Evolutionary conservation across 1,140 invertebrate genomes (phyloP), one percentile per base, ranked within the genome.

Genomic region (Caenorhabditis inopinata): DNA sequence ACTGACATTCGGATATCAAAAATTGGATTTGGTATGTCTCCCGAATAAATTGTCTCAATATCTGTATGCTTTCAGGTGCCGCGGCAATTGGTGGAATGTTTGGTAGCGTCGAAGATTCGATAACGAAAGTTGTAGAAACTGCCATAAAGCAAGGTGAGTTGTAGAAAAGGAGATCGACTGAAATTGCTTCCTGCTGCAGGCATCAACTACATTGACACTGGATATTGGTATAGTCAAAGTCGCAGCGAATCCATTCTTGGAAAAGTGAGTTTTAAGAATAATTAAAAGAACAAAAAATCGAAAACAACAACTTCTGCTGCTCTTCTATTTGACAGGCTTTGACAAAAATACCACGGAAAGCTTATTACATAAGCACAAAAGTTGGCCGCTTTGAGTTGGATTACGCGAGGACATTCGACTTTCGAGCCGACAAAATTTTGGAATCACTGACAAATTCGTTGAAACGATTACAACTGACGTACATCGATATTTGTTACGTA

Each of bases 361-460:
- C 93, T 1, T 97, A 93, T 89, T 96, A 95, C 86, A 91, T 98
- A n/a, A 93, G 92, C 12, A 96, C 94, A n/a, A 97, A 97, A 91
- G 92, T 94, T 45, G 94, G 94, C 1, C 91, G 95, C 76, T 97
- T 95, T 86, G 92, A 93, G 82, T 89, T 91, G 29, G 91, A 93
- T 78, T 91, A 91, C 23, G 90, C 91, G 38, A 90, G 92, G 68
- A 94, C 95, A 93, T 96, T 97, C 89, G 93, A 98, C 88, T 97
- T 95, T 89, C 92, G 93, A 1, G 90, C 92, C 0, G 91, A 93
- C 82, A 93, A 92, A 89, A 93, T 93, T 0, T 89, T 85, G 27
- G 80, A 85, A 46, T 75, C 93, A 86, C 91, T 98, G n/a, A 91
- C 95, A 58, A 91, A 92, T 38, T 96, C 94, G 86, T 90, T 97